These are phyloP conservation scores for Ivindomyrus marchei DNA, from an alignment of 2,113 vertebrate species.

Conservation along the genomic window DNA sequence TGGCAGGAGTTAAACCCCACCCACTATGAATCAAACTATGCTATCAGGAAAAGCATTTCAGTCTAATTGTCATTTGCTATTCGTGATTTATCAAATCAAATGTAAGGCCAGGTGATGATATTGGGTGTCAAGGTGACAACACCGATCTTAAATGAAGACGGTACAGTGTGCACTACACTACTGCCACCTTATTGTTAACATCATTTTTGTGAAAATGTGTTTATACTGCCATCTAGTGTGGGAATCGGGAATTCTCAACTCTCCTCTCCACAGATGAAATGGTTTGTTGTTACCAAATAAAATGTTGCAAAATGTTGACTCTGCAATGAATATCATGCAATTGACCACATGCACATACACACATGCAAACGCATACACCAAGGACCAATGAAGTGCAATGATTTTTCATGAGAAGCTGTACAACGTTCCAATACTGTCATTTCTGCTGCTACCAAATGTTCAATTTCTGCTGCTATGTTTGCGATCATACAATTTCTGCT, in stretches of 20 bases:
- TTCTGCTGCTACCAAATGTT: too few relatives aligned
- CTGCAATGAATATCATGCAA: too few relatives aligned
- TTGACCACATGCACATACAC: too few relatives aligned
- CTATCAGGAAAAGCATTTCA: neutral
- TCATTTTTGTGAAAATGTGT: neutral
- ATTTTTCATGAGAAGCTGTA: too few relatives aligned
- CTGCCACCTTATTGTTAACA: neutral
- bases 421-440: too few relatives aligned
- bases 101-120: neutral
- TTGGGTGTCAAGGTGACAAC: neutral
- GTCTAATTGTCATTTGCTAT: neutral
- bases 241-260: neutral
- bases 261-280: neutral
- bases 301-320: neutral
- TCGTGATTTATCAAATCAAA: neutral
- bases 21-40: neutral
- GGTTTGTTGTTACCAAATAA: neutral
- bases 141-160: neutral
- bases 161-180: neutral
- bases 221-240: conserved; percentile 17
- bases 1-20: neutral
- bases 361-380: too few relatives aligned
- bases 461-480: too few relatives aligned
- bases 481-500: too few relatives aligned
- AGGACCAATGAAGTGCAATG: too few relatives aligned